Percentiles rank a stretch among this genome's conserved stretches.
These are phyloP conservation scores for Laothoe populi DNA, from an alignment of 2,888 invertebrate species.

Conservation along the genomic window DNA sequence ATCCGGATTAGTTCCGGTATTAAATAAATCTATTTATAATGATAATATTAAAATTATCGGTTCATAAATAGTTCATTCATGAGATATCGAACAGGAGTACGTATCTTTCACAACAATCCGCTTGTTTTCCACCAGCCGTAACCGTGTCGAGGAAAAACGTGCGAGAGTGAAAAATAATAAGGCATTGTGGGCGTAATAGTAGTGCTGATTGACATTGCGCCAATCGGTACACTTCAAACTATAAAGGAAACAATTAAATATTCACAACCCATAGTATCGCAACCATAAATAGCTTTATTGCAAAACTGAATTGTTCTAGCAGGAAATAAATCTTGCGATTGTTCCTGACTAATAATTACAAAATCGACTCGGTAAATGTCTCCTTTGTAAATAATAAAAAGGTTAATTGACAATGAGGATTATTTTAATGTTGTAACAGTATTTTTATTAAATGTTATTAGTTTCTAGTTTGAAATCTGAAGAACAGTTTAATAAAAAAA, in stretches of 20 bases:
- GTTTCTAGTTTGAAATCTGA: too few relatives aligned
- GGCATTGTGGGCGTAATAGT: conserved; percentile 61
- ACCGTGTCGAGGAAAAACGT: conserved; percentile 82
- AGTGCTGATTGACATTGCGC: conserved; percentile 60
- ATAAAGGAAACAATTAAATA: conserved; percentile 21
- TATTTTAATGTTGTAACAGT: neutral
- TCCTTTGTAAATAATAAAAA: neutral
- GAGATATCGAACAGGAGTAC: conserved; percentile 16
- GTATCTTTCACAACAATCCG: conserved; percentile 67
- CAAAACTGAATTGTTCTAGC: neutral
- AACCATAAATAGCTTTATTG: neutral
- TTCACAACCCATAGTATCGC: neutral
- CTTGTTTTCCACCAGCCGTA: conserved; percentile 67
- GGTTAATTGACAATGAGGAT: neutral
- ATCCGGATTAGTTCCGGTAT: too few relatives aligned
- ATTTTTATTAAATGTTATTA: neutral
- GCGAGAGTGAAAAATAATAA: conserved; percentile 76
- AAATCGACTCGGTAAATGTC: neutral
- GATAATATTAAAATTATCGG: neutral
- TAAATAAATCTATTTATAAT: too few relatives aligned
- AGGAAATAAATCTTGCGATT: conserved; percentile 13
- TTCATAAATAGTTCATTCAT: neutral
- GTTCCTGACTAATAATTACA: neutral
- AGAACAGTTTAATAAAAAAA: too few relatives aligned
- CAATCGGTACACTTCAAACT: conserved; percentile 30